phyloP scores from a whole-genome alignment of 2,888 invertebrate species.

The Limnephilus marmoratus region DNA sequence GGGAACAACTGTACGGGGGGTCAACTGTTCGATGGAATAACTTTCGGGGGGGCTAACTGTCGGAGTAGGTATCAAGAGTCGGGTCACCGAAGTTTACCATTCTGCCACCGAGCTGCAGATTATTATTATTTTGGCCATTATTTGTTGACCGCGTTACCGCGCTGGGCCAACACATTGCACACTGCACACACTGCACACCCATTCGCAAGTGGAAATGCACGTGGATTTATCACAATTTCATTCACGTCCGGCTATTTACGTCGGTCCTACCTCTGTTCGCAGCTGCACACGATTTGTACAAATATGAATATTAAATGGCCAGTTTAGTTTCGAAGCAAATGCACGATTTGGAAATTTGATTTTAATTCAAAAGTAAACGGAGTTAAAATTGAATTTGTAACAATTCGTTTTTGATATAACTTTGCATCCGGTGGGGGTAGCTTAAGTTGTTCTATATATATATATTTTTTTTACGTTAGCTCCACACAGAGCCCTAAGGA shows the following conservation, averaged over 20 bases:
- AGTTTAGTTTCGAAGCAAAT: neutral
- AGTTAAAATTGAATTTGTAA: neutral
- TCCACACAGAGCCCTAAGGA: too few relatives aligned
- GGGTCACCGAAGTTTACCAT: neutral
- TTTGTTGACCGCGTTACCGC: neutral
- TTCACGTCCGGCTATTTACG: slow-evolving; percentile 2
- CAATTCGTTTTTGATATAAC: neutral
- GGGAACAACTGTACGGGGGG: too few relatives aligned
- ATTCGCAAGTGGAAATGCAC: neutral
- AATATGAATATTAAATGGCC: neutral
- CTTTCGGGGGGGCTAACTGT: neutral
- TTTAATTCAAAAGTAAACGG: neutral
- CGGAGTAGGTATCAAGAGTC: too few relatives aligned
- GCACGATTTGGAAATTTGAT: neutral
- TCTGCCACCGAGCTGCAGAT: neutral
- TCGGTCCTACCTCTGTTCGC: neutral
- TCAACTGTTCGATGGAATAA: too few relatives aligned
- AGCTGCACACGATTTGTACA: neutral
- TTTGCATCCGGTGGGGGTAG: neutral
- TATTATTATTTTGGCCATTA: neutral
- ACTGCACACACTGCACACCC: neutral
- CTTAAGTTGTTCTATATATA: neutral
- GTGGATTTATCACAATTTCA: neutral
- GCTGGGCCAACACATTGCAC: neutral
- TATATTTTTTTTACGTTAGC: too few relatives aligned